Base-by-base conservation (phyloP, 2,888 invertebrate genomes). In the Lamproptera curius region DNA sequence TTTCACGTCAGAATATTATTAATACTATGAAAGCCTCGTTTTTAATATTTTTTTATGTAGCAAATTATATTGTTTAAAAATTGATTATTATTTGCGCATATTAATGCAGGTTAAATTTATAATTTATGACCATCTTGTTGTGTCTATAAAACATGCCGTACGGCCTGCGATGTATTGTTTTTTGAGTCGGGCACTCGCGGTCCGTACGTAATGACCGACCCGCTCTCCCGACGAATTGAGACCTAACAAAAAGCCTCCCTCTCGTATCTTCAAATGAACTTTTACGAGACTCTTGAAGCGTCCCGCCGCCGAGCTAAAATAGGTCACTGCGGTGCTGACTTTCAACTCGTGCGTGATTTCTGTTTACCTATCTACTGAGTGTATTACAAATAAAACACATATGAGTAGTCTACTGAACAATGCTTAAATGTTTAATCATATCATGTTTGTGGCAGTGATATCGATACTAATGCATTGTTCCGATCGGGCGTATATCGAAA, bases 241-340 rank as follows among this genome's bases (percentile, higher is more conserved):
- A 57, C 59, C 63, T 60, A 58, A 62, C 69, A 65, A 66, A 63
- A 62, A 56, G 54, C 62, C 58, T 61, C 63, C 63, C 63, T 64
- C 66, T 70, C 64, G 68, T 64, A 71, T 67, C 65, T 65, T 62
- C 63, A 63, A 72, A 71, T 66, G 62, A 68, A 73, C 67, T 68
- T 69, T 74, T 70, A 67, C 59, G 63, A 65, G 61, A 55, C 58
- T 57, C 57, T 63, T 62, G 54, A 63, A 65, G 57, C 56, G 60
- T 58, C 50, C 56, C 56, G 46, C 54, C 56, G 61, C 52, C 59
- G 53, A 65, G 68, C 61, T 70, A 73, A 31, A 49, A 62, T 73
- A 63, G 74, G 75, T 73, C 72, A 74, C 64, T 62, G 59, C 59
- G 62, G 57, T 60, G 53, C 51, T 52, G 54, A 56, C 54, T 56